phyloP scores from a whole-genome alignment of 2,797 vertebrate genomes.

The Adrianichthys oophorus region DNA sequence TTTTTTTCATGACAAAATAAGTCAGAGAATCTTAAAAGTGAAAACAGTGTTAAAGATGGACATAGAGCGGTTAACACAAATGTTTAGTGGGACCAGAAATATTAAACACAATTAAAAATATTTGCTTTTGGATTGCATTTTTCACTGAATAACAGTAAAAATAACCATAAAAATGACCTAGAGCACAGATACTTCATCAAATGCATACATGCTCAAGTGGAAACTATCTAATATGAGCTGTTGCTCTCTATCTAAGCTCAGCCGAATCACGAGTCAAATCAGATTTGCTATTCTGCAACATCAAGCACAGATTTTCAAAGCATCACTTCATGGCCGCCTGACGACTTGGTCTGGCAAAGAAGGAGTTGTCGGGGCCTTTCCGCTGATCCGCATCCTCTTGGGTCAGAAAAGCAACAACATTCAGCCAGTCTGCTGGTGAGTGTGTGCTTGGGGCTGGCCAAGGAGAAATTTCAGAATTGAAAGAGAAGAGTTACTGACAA shows the following conservation, averaged over 20 bases:
- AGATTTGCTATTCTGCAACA: constrained; percentile 70
- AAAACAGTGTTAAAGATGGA: constrained; percentile 16
- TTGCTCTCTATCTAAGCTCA: constrained; percentile 56
- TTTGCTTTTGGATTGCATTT: constrained; percentile 18
- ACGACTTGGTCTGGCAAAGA: constrained; percentile 59
- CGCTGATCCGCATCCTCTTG: constrained; percentile 70
- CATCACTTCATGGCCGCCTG: constrained; percentile 61
- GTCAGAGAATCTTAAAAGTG: constrained; percentile 6
- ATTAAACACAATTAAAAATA: constrained; percentile 3
- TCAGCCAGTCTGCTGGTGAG: constrained; percentile 16
- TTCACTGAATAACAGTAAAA: constrained; percentile 22
- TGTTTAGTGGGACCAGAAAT: constrained; percentile 11
- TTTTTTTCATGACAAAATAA: constrained; percentile 41
- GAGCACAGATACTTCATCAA: constrained; percentile 28
- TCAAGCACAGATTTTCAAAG: constrained; percentile 73
- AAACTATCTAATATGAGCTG: constrained; percentile 34
- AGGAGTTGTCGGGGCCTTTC: constrained; percentile 59
- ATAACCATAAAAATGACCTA: constrained; percentile 7
- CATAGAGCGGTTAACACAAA: background rate
- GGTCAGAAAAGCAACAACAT: constrained; percentile 66
- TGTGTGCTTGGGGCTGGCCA: constrained; percentile 5
- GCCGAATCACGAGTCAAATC: constrained; percentile 72
- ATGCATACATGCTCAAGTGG: constrained; percentile 32
- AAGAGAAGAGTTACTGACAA: constrained; percentile 66
- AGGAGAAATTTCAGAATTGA: constrained; percentile 57